A percentile compares a stretch with the other conserved stretches of the same genome.
Evolutionary conservation across 1,140 invertebrate species (phyloP).

Genomic region (Helicoverpa armigera): DNA sequence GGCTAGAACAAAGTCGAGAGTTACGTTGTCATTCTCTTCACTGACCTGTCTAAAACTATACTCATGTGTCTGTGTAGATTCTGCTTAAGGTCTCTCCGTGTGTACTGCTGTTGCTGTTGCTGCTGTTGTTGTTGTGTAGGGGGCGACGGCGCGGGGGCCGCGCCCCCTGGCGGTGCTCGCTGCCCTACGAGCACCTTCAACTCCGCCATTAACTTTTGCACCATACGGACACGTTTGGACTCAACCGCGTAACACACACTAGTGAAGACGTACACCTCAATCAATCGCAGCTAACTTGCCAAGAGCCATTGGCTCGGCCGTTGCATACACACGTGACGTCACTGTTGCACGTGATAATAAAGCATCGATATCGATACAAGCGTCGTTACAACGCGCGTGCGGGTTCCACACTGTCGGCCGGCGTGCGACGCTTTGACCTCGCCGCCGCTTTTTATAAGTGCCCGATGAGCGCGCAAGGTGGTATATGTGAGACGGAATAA

Average conservation of each 20-base stretch:
- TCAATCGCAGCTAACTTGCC: constrained; percentile 73
- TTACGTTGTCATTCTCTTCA: constrained; percentile 44
- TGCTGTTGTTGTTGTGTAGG: constrained; percentile 52
- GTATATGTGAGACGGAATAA: constrained; percentile 72
- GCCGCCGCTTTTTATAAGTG: constrained; percentile 83
- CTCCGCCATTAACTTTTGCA: constrained; percentile 84
- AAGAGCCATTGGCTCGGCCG: constrained; percentile 79
- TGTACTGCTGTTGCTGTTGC: constrained; percentile 73
- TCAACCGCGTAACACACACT: constrained; percentile 68
- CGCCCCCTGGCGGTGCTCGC: constrained; percentile 73
- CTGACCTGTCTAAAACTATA: constrained; percentile 85
- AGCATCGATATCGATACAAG: constrained; percentile 74
- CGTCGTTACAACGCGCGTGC: constrained; percentile 79
- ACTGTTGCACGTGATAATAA: constrained; percentile 77
- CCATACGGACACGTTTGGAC: constrained; percentile 81
- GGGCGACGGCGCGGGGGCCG: constrained; percentile 62
- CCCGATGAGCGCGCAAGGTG: constrained; percentile 81
- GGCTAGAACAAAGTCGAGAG: constrained; percentile 28
- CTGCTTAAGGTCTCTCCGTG: constrained; percentile 80
- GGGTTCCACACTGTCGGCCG: constrained; percentile 74
- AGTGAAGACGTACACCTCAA: constrained; percentile 73
- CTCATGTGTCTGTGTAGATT: constrained; percentile 85
- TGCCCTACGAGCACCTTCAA: constrained; percentile 84
- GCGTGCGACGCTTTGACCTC: constrained; percentile 78
- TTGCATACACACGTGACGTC: constrained; percentile 77